Base-by-base conservation (phyloP, 2,888 invertebrate genomes). In the Eurytoma californica region DNA sequence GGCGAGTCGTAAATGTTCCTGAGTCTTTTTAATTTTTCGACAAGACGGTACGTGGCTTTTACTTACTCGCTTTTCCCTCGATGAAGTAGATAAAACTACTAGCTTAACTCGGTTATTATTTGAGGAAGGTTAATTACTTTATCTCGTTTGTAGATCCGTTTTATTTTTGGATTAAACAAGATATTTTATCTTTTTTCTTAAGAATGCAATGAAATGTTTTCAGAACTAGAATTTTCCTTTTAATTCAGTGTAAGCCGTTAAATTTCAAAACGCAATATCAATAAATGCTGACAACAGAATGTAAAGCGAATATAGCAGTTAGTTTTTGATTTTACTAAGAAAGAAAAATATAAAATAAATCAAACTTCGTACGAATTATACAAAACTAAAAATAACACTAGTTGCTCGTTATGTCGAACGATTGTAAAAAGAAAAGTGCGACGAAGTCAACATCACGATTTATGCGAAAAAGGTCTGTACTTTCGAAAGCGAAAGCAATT, bases 321-420 rank as follows among this genome's bases (percentile, higher is more conserved):
- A 58, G 18, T 51, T 65, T 78, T 67, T 73, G 18, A 78, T 73
- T 72, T 78, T 47, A 60, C 57, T 24, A 24, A 51, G 16, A 3
- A 18, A 28, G 12, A 55, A 30, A 39, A 79, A 79, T 60, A 72
- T 60, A 39, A 18, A 67, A 76, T 68, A 66, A 75, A 72, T 73
- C 68, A 73, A 70, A 75, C 69, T 72, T 58, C 69, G 57, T 76
- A 80, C 72, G 63, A 80, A 75, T 80, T 68, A 68, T 72, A 67
- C 14, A 30, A 61, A 75, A 60, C 5, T 60, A 24, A n/a, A n/a
- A 72, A 72, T 53, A 67, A 39, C 39, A 60, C 51, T 80, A 63
- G 63, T 51, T 72, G 77, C 61, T 77, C 61, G 58, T 77, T 58
- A 57, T 63, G 61, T 51, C 57, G 65, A 68, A 57, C 7, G 63